phyloP scores from a whole-genome alignment of 2,888 invertebrate species.

The Nasonia oneida region DNA sequence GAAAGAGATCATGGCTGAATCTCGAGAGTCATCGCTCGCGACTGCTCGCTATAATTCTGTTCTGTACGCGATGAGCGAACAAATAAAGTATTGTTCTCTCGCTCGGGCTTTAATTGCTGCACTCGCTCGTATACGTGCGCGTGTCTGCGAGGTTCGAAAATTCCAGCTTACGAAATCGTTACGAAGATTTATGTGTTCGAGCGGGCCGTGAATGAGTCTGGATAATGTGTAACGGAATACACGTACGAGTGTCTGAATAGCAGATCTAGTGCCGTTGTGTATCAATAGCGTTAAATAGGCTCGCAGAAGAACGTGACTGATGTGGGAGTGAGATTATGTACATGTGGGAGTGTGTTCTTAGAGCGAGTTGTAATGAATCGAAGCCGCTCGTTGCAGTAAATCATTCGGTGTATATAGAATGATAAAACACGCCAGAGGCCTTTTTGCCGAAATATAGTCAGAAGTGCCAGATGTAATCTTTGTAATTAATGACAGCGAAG shows the following conservation, averaged over 20 bases:
- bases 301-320: background rate
- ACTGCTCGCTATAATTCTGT: background rate
- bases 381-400: background rate
- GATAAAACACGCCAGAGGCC: background rate
- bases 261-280: conserved; percentile 16
- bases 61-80: conserved; percentile 16
- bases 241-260: background rate
- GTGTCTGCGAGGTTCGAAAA: background rate
- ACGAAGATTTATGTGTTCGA: background rate
- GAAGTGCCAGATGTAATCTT: background rate
- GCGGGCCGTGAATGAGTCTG: background rate
- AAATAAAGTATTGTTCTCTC: conserved; percentile 51
- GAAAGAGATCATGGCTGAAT: conserved; percentile 57
- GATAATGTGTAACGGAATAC: conserved; percentile 22
- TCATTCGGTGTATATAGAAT: background rate
- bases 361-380: background rate
- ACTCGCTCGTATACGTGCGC: background rate
- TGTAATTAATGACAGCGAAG: no score
- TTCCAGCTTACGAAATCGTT: conserved; percentile 33
- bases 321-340: background rate
- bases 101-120: conserved; percentile 28
- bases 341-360: background rate
- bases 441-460: background rate
- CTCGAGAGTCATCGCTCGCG: conserved; percentile 20
- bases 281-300: conserved; percentile 14